Percentiles rank a stretch among this genome's conserved stretches.
Evolutionary conservation across 2,888 invertebrate species (phyloP).

Genomic region (Xanthia togata): DNA sequence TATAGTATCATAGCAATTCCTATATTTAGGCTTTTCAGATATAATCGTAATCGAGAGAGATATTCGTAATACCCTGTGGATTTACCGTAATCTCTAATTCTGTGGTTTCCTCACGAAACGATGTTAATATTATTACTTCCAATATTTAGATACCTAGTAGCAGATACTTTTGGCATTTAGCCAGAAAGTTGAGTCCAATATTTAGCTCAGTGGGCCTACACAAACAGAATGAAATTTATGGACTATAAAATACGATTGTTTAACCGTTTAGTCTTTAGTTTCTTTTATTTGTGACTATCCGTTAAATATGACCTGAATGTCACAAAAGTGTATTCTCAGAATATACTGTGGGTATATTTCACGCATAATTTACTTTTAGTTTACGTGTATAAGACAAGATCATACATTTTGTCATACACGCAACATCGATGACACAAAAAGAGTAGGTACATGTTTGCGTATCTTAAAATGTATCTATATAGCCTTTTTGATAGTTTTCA

Average conservation of each 20-base stretch:
- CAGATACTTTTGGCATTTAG: conserved; percentile 44
- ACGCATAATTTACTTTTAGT: not conserved
- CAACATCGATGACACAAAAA: not conserved
- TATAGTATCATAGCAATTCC: conserved; percentile 11
- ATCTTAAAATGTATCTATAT: not conserved
- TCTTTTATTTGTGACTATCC: conserved; percentile 36
- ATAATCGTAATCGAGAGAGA: conserved; percentile 44
- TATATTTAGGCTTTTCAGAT: conserved; percentile 26
- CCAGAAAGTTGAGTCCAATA: conserved; percentile 56
- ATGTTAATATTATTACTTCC: conserved; percentile 44
- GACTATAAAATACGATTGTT: conserved; percentile 54
- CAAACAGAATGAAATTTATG: conserved; percentile 54
- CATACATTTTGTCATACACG: too few species aligned
- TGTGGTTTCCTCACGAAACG: conserved; percentile 46
- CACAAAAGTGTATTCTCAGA: not conserved
- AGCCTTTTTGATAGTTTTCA: not conserved
- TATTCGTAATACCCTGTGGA: conserved; percentile 17
- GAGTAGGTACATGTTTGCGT: not conserved
- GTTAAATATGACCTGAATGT: conserved; percentile 21
- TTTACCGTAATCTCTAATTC: conserved; percentile 47
- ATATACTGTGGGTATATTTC: not conserved
- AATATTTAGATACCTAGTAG: conserved; percentile 32
- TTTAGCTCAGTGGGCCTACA: conserved; percentile 45
- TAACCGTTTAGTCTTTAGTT: conserved; percentile 44
- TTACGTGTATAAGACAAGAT: not conserved